Base-by-base conservation (phyloP, 1,140 invertebrate species). In the Saxidomus purpurata region DNA sequence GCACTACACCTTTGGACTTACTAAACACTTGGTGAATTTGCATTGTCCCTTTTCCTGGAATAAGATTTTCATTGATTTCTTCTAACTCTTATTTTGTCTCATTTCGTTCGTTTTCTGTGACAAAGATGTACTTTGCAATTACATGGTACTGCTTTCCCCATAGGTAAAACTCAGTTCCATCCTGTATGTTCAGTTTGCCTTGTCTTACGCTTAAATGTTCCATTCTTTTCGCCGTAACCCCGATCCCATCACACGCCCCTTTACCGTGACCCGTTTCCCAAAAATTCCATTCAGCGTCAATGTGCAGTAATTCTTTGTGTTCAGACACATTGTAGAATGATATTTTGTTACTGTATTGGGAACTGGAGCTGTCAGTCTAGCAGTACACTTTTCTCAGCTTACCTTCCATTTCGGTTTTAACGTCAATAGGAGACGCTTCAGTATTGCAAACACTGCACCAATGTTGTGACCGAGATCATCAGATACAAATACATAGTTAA, bases 291-390 rank as follows among this genome's bases (percentile, higher is more conserved):
- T 31, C n/a, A 17, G 83, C 83, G 0, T 71, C 13, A 28, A 47
- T 55, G 1, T 28, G 11, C 17, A 36, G 61, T n/a, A 85, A 25
- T 19, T 85, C 34, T n/a, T 11, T 63, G 40, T 71, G 67, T 8
- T n/a, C 8, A 15, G 43, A 0, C 0, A 85, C 31, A 9, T 19
- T n/a, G 25, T 69, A 0, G 52, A 85, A 85, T 6, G 61, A 63
- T 15, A 11, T 36, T 22, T 36, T 69, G 25, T 85, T 85, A 4
- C 63, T 47, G 36, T n/a, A n/a, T n/a, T n/a, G n/a, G n/a, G n/a
- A n/a, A n/a, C n/a, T n/a, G n/a, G n/a, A n/a, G n/a, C n/a, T 85
- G 74, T 92, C 86, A 3, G 88, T 91, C 91, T 83, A 91, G 74
- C 91, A 91, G 74, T 92, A 89, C 38, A 92, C 74, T 3, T 49